Conservation (phyloP, 2,113 vertebrate genomes). For the Tragelaphus buxtoni region DNA sequence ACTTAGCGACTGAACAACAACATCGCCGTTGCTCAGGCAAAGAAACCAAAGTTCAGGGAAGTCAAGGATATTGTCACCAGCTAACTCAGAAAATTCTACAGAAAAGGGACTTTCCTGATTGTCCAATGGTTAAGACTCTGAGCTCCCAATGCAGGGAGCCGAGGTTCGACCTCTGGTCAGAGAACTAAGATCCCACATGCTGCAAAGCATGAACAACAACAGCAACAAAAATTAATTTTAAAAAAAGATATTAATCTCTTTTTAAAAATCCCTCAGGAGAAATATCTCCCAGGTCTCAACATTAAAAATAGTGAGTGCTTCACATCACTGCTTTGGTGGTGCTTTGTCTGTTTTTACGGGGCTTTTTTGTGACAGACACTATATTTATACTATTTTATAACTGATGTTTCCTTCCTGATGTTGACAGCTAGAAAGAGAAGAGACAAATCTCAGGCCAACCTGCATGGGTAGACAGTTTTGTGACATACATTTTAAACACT, state of each 20-base stretch:
- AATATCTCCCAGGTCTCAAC: background rate
- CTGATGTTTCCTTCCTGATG: background rate
- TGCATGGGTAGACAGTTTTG: background rate
- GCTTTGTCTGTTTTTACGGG: background rate
- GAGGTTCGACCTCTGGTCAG: fast-evolving
- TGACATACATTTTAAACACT: background rate
- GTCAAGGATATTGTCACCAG: background rate
- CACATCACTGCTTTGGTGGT: background rate
- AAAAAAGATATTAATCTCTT: background rate
- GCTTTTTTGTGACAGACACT: background rate
- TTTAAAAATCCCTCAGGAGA: background rate
- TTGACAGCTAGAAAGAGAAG: background rate
- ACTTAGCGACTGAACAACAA: background rate
- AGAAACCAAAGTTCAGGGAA: background rate
- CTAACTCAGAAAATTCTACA: background rate
- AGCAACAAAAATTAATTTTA: background rate
- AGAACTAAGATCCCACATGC: background rate
- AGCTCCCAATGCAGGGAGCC: background rate
- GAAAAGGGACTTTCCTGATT: background rate
- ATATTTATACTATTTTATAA: background rate
- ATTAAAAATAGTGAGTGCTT: background rate
- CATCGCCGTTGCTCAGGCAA: background rate
- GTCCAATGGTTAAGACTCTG: background rate
- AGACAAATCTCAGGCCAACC: background rate
- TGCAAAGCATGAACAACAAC: background rate